Base-by-base conservation (phyloP, 1,140 invertebrate genomes). In the Lucilia sericata region DNA sequence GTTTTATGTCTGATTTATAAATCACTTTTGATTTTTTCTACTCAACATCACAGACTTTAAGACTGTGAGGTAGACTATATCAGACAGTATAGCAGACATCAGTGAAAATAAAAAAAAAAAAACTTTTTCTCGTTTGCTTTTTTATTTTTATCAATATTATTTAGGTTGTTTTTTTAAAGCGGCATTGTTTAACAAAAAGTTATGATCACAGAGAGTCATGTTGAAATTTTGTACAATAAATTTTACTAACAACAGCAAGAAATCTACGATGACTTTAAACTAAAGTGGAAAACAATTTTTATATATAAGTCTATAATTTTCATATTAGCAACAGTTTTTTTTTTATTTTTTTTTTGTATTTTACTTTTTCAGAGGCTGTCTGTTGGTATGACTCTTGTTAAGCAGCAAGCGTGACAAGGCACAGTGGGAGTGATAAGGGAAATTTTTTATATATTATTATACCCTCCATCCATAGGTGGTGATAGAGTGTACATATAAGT, bases 1-100 rank as follows among this genome's bases (percentile, higher is more conserved):
- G 76, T 80, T 80, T 80, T 80, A 49, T 80, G 19, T 19, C 76
- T 80, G 76, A 80, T 80, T 80, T 80, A 80, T 80, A 80, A 80
- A 80, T 80, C 76, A 80, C 76, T 80, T 80, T 80, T 80, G 76
- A 80, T 80, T 80, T 80, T 78, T 21, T 70, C 65, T 21, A 30
- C 25, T 21, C 19, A 19, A 70, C 65, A 10, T 60, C 14, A n/a
- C 65, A 55, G 51, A 55, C 51, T 55, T 12, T 7, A 5, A 55
- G 51, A 14, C 51, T 14, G 0, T 12, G 42, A 8, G 42, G 42
- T 42, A 42, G 51, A 55, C 51, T 55, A 49, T 5, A 49, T 14
- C 25, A 30, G 25, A 30, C 25, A 3, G 2, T 42, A 10, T 42
- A 42, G 42, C 42, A 42, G 42, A 42, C 42, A 42, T 42, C 5